These are phyloP conservation scores for Plusia festucae DNA, from an alignment of 2,888 invertebrate genomes.

Conservation along the genomic window DNA sequence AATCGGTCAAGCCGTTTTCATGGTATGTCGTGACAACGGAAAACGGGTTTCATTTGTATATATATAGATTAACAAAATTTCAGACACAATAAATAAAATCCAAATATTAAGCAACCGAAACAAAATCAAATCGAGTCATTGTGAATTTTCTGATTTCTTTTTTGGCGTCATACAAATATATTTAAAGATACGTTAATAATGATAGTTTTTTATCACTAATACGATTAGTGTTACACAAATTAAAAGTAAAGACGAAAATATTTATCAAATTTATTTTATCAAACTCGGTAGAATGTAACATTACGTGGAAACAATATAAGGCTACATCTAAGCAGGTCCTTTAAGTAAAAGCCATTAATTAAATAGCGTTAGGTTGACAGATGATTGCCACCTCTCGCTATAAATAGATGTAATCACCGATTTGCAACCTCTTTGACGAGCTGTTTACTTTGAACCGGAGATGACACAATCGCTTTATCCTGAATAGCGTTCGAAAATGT, in stretches of 20 bases:
- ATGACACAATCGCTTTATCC: slow-evolving; percentile 4
- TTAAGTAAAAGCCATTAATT: slow-evolving; percentile 3
- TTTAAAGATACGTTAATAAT: too few relatives aligned
- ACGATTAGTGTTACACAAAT: background rate
- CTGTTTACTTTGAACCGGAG: background rate
- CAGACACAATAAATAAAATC: too few relatives aligned
- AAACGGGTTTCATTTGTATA: too few relatives aligned
- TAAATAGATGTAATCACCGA: slow-evolving; percentile 7
- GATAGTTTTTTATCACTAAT: background rate
- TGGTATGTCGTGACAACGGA: too few relatives aligned
- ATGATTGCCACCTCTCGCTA: background rate
- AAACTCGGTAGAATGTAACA: background rate
- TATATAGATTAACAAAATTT: too few relatives aligned
- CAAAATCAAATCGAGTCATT: too few relatives aligned
- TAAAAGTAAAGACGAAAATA: background rate
- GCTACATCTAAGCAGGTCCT: slow-evolving; percentile 2
- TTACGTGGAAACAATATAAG: slow-evolving; percentile 4
- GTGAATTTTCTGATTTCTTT: too few relatives aligned
- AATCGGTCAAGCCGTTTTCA: too few relatives aligned
- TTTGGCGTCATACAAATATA: too few relatives aligned
- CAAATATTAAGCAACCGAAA: too few relatives aligned
- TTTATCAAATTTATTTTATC: background rate
- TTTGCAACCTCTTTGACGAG: background rate
- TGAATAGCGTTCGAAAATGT: slow-evolving; percentile 4
- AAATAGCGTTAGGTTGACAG: slow-evolving; percentile 3